A percentile compares a stretch with the other conserved stretches of the same genome.
Conservation (phyloP, 92 coral and sea anemone genomes). For the Metridium senile region DNA sequence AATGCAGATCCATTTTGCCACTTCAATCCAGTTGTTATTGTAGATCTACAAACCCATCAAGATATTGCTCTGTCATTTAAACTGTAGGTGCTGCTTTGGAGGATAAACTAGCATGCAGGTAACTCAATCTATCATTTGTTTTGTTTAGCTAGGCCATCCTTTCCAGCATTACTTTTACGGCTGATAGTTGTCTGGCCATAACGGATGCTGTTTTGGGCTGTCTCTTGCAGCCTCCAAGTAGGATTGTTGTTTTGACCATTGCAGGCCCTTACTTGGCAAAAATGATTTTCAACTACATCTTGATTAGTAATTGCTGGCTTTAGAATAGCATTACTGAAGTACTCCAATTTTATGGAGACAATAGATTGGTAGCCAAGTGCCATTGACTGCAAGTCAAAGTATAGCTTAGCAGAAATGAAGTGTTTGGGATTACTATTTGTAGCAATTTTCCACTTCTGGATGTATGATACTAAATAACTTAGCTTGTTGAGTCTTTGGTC, state of each 20-base stretch:
- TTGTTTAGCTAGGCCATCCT: background rate
- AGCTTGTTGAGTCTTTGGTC: constrained; percentile 29
- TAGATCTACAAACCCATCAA: background rate
- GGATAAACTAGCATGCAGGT: background rate
- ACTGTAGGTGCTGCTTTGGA: no score
- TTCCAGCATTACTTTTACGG: constrained; percentile 38
- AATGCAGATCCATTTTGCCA: background rate
- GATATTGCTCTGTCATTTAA: no score
- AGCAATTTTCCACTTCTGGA: constrained; percentile 38
- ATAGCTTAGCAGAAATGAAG: constrained; percentile 52
- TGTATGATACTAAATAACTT: constrained; percentile 13
- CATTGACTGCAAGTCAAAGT: constrained; percentile 66
- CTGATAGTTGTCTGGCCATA: constrained; percentile 39
- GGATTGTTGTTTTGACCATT: constrained; percentile 42
- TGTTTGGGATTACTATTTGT: constrained; percentile 20
- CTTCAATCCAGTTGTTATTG: background rate
- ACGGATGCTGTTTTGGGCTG: constrained; percentile 28
- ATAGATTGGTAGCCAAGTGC: constrained; percentile 24
- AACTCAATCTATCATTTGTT: background rate
- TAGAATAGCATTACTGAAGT: background rate
- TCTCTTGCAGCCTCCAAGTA: constrained; percentile 36
- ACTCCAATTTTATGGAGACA: constrained; percentile 22
- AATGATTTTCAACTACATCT: constrained; percentile 42
- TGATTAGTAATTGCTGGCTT: constrained; percentile 36
- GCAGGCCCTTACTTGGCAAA: constrained; percentile 40